Percentiles rank a stretch among this genome's conserved stretches.
phyloP scores from a whole-genome alignment of 2,797 vertebrate species.

The Taenioides sp. region DNA sequence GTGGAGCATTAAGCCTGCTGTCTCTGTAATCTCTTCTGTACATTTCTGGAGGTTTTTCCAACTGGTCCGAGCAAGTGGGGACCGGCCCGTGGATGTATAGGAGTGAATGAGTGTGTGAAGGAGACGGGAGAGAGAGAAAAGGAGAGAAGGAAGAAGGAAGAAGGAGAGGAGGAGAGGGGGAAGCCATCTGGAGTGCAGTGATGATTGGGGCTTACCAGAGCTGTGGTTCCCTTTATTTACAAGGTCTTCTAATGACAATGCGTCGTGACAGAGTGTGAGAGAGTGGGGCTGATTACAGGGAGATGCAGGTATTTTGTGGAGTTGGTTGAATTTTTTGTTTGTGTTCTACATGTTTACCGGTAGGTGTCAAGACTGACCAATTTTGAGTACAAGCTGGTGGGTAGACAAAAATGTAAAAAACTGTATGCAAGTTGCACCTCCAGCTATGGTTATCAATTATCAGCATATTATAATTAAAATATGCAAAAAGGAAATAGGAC shows the following conservation, averaged over 20 bases:
- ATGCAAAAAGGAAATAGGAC: too few relatives aligned
- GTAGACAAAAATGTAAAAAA: too few relatives aligned
- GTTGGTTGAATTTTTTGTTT: background rate
- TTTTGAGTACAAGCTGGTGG: too few relatives aligned
- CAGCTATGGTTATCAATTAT: too few relatives aligned
- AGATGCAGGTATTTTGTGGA: background rate
- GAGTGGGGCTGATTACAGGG: background rate
- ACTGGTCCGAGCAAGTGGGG: slow-evolving; percentile 29
- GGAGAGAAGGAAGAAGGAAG: background rate
- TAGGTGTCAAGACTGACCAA: too few relatives aligned
- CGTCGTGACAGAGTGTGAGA: background rate
- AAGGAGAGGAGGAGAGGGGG: too few relatives aligned
- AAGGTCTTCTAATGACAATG: slow-evolving; percentile 3
- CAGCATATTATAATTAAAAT: too few relatives aligned
- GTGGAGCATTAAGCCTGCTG: background rate
- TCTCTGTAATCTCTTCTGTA: slow-evolving; percentile 30
- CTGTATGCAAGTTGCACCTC: too few relatives aligned
- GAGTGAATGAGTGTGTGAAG: background rate
- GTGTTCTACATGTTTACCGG: background rate
- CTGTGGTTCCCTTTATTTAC: slow-evolving; percentile 29
- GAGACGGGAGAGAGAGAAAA: background rate
- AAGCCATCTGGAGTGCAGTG: slow-evolving; percentile 34
- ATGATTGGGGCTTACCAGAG: slow-evolving; percentile 14
- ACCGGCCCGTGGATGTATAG: slow-evolving; percentile 28
- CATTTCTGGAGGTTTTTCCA: slow-evolving; percentile 31